These are phyloP conservation scores for Lasioglossum pauxillum DNA, from an alignment of 2,888 invertebrate species.

Conservation along the genomic window DNA sequence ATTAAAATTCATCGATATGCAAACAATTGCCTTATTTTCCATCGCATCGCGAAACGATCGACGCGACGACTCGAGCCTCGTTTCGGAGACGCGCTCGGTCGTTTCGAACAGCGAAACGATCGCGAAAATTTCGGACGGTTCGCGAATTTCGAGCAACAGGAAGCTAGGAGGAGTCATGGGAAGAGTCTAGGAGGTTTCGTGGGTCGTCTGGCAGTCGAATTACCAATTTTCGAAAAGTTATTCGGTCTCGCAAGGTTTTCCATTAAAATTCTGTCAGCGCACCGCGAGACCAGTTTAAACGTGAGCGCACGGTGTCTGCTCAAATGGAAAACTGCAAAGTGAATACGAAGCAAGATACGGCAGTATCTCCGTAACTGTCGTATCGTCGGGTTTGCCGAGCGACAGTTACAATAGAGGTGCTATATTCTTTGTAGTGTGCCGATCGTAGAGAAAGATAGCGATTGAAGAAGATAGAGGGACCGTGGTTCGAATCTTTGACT, in stretches of 20 bases:
- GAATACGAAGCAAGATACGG: slow-evolving; percentile 24
- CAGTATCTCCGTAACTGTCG: no score
- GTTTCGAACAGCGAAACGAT: background rate
- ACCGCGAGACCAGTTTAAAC: background rate
- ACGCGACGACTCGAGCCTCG: background rate
- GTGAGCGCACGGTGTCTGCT: background rate
- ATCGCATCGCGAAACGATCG: background rate
- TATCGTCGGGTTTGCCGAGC: no score
- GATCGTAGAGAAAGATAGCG: no score
- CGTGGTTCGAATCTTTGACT: no score
- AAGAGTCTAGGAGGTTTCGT: no score
- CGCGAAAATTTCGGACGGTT: background rate
- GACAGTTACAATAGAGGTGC: no score
- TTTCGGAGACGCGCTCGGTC: background rate
- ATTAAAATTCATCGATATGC: slow-evolving; percentile 4
- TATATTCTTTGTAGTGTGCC: no score
- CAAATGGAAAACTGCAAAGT: slow-evolving; percentile 6
- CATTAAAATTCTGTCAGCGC: slow-evolving; percentile 3
- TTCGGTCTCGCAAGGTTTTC: background rate
- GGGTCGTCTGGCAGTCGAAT: background rate
- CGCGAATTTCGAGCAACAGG: background rate
- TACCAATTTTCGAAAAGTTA: slow-evolving; percentile 13
- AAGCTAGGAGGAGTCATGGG: no score
- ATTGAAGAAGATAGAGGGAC: no score
- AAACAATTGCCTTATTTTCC: background rate